Conservation (phyloP, 2,888 invertebrate species). For the Drosophila niveifrons region DNA sequence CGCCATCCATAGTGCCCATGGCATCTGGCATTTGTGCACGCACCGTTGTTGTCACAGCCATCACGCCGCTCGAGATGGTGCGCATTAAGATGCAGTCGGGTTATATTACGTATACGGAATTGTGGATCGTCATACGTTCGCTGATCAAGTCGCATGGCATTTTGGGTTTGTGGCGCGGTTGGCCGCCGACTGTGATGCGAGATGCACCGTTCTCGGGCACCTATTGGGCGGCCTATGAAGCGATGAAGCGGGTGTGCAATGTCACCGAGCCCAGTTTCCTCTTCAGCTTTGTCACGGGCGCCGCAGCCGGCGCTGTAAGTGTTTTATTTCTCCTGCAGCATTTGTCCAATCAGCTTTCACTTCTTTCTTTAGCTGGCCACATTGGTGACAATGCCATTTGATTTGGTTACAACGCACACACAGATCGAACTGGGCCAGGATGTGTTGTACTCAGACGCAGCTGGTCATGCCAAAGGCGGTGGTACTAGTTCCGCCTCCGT, state of each 20-base stretch:
- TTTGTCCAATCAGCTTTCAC: too few relatives aligned
- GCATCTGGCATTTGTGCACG: slow-evolving; percentile 93
- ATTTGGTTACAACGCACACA: slow-evolving; percentile 69
- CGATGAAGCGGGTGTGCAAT: slow-evolving; percentile 88
- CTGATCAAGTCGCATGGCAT: slow-evolving; percentile 89
- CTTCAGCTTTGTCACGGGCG: slow-evolving; percentile 68
- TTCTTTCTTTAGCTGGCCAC: slow-evolving; percentile 59
- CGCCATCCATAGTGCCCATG: slow-evolving; percentile 87
- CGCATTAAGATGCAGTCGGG: slow-evolving; percentile 99
- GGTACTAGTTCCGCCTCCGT: background rate
- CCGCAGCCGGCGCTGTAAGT: slow-evolving; percentile 65
- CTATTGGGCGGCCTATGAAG: slow-evolving; percentile 95
- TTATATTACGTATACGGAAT: slow-evolving; percentile 89
- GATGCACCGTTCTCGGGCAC: slow-evolving; percentile 87
- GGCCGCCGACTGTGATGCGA: slow-evolving; percentile 72
- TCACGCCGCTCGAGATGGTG: slow-evolving; percentile 97
- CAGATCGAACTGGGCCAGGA: slow-evolving; percentile 72
- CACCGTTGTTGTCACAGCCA: slow-evolving; percentile 91
- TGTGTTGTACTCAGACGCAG: slow-evolving; percentile 47
- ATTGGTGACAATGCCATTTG: slow-evolving; percentile 72
- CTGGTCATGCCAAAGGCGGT: slow-evolving; percentile 2
- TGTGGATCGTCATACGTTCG: slow-evolving; percentile 86
- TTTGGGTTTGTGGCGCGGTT: slow-evolving; percentile 92
- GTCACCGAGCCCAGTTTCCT: slow-evolving; percentile 69
- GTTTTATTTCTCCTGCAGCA: slow-evolving; percentile 9